These are phyloP conservation scores for Chloroceryle amazona DNA, from an alignment of 2,797 vertebrate genomes.

Conservation along the genomic window DNA sequence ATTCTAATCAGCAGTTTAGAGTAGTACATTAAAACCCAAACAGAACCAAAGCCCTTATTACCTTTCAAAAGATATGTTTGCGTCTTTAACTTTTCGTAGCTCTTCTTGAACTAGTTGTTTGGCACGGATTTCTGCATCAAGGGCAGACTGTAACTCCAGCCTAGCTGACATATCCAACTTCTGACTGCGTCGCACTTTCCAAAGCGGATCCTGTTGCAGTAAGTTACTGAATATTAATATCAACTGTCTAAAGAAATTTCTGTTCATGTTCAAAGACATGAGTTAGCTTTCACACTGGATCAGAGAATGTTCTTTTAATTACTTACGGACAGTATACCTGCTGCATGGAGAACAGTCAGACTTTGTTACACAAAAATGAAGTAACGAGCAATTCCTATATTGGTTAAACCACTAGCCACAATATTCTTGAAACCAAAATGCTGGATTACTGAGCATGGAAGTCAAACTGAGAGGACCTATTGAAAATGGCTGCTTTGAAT, in stretches of 20 bases:
- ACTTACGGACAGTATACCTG: not conserved
- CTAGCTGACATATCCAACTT: slow-evolving; percentile 98
- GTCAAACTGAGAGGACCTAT: not conserved
- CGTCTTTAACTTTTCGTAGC: slow-evolving; percentile 90
- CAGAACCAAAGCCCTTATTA: slow-evolving; percentile 59
- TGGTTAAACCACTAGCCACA: not conserved
- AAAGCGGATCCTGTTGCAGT: slow-evolving; percentile 90
- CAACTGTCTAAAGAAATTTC: not conserved
- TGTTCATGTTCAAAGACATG: not conserved
- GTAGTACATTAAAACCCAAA: not conserved
- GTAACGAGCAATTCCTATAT: not conserved
- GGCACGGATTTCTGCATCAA: slow-evolving; percentile 95
- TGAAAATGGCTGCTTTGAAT: not conserved
- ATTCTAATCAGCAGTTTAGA: not conserved
- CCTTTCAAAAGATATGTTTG: slow-evolving; percentile 93
- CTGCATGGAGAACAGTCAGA: not conserved
- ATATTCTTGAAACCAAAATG: not conserved
- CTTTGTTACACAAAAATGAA: not conserved
- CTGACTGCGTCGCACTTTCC: slow-evolving; percentile 97
- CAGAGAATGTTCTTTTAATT: not conserved
- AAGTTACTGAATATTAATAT: not conserved
- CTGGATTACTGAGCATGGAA: not conserved
- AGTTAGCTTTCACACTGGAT: not conserved
- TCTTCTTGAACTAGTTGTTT: slow-evolving; percentile 96
- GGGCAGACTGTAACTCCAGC: slow-evolving; percentile 94